phyloP scores from a whole-genome alignment of 2,113 vertebrate genomes.

The Halcyon malimbica region DNA sequence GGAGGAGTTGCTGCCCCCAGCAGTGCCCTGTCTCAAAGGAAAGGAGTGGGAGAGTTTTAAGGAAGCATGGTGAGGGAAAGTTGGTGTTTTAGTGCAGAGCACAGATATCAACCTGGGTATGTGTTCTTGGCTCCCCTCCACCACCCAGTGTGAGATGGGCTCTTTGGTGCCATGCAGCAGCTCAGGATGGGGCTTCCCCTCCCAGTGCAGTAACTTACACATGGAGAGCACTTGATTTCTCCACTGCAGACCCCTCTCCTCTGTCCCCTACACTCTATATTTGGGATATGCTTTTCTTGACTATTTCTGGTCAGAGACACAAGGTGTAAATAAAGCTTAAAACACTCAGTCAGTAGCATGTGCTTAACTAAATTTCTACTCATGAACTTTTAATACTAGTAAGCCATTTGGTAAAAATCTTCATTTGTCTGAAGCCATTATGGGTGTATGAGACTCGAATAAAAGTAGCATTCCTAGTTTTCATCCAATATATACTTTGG shows the following conservation, averaged over 20 bases:
- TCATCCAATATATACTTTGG: not conserved
- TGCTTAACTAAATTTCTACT: conserved; percentile 1
- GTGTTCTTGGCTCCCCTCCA: not conserved
- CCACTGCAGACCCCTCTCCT: not conserved
- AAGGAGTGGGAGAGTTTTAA: not conserved
- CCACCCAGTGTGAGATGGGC: not conserved
- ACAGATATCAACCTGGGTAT: not conserved
- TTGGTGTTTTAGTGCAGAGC: not conserved
- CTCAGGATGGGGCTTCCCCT: not conserved
- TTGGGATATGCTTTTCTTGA: not conserved
- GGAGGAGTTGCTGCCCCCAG: not conserved
- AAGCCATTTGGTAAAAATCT: conserved; percentile 30
- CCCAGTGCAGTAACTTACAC: not conserved
- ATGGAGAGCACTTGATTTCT: not conserved
- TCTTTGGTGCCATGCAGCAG: not conserved
- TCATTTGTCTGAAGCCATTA: conserved; percentile 14
- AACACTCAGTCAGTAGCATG: not conserved
- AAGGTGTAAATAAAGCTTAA: not conserved
- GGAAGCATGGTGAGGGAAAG: rapidly evolving
- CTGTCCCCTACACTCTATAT: not conserved
- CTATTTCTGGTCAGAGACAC: not conserved
- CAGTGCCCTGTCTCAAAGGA: not conserved
- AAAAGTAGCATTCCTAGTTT: conserved; percentile 21
- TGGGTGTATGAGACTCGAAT: not conserved
- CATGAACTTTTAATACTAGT: conserved; percentile 37